Conservation (phyloP, 1,140 invertebrate genomes). For the Platorchestia sp. region DNA sequence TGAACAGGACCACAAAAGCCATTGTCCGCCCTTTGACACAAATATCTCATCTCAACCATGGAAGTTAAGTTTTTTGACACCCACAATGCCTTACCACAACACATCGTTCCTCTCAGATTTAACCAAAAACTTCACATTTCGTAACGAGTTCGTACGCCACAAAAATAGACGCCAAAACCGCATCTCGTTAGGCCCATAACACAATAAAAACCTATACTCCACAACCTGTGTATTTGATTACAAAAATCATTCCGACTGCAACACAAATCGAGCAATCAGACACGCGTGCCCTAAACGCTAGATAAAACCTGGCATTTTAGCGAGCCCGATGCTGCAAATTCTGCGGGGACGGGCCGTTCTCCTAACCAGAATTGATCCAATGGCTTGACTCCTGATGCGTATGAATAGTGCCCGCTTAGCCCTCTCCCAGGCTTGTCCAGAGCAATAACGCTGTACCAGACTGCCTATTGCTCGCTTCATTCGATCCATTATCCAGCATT, state of each 20-base stretch:
- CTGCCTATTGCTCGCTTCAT: neutral
- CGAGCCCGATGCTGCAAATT: neutral
- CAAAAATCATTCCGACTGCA: too few species aligned
- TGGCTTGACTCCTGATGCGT: neutral
- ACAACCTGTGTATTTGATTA: neutral
- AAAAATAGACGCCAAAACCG: too few species aligned
- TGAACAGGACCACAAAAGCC: too few species aligned
- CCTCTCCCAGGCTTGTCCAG: neutral
- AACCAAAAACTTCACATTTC: too few species aligned
- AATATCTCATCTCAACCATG: too few species aligned
- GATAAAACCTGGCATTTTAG: neutral
- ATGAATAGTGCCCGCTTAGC: constrained; percentile 30
- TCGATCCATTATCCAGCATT: neutral
- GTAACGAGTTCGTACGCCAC: too few species aligned
- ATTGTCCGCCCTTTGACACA: too few species aligned
- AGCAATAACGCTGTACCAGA: neutral
- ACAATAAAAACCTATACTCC: too few species aligned
- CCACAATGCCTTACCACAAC: too few species aligned
- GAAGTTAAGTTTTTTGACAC: too few species aligned
- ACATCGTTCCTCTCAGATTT: too few species aligned
- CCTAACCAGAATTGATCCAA: constrained; percentile 40
- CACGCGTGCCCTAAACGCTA: neutral
- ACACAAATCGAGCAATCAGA: neutral
- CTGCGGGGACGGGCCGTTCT: neutral
- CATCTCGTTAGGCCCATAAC: too few species aligned